phyloP scores from a whole-genome alignment of 2,113 vertebrate genomes.

The Alexandromys fortis region DNA sequence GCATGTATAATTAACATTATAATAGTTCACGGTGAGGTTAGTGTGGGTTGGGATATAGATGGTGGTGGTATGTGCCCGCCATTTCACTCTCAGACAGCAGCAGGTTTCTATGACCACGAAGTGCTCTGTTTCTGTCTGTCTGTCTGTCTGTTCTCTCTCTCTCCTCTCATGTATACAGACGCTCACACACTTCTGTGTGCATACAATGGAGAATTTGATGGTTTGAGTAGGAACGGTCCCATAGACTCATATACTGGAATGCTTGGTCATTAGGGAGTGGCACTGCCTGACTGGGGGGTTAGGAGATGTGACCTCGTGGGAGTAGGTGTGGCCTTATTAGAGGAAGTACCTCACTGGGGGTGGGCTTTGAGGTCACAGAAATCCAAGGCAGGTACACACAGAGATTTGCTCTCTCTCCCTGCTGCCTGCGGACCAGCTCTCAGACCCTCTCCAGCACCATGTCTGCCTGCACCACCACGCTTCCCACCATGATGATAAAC shows the following conservation, averaged over 20 bases:
- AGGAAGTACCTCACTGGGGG: neutral
- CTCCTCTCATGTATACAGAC: neutral
- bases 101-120: neutral
- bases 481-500: neutral
- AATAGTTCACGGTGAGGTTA: neutral
- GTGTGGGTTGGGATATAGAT: neutral
- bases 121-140: too few species aligned
- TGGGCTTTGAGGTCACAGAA: neutral
- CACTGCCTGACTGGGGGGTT: too few species aligned
- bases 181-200: neutral
- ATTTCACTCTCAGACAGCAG: fast-evolving
- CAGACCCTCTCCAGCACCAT: neutral
- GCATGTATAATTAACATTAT: neutral
- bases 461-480: neutral
- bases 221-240: neutral
- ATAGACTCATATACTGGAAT: neutral
- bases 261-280: neutral
- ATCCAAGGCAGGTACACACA: neutral
- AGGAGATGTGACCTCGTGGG: neutral
- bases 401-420: neutral
- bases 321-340: neutral
- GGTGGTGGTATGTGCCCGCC: too few species aligned
- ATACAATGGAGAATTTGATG: neutral
- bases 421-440: neutral
- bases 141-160: neutral